Evolutionary conservation across 2,797 vertebrate species (phyloP), one percentile per base, ranked within the genome.

Genomic region (Lates japonicus): DNA sequence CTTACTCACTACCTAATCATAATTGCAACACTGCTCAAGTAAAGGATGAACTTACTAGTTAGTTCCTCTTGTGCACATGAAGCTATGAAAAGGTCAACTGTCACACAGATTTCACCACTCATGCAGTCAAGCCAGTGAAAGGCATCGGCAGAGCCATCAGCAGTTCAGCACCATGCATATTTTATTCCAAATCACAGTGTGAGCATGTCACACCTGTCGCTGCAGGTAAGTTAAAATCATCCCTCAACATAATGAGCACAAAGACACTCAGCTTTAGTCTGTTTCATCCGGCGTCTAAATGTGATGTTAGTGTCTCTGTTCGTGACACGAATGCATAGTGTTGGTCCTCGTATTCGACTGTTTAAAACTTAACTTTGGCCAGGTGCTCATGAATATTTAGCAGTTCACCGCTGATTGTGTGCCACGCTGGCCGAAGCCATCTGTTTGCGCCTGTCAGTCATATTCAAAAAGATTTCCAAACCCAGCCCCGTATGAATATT

Each of bases 381-480:
- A 92, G 90, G 90, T 93, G 93, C 90, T 93, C 90, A 93, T 94
- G 88, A 83, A 94, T 93, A 94, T 94, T 89, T n/a, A 90, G 46
- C 76, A 35, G 66, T 68, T 85, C 73, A 35, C 69, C n/a, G 74
- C 78, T 84, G 80, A 87, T 88, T 84, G 69, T 86, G 68, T 44
- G 73, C 76, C 7, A 2, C 29, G 16, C 61, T 51, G 77, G 70
- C 81, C 12, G 41, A 11, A 60, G 88, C 89, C 92, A 93, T 94
- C 92, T 94, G 93, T 88, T 91, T 86, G 80, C 49, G 74, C 65
- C 52, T 72, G 91, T 91, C 90, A 89, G 33, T 93, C 86, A 88
- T 85, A 74, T 76, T 70, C 68, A 79, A 86, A 90, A 78, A 60
- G 69, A 74, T 63, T 74, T 87, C 61, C 65, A 76, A 69, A 58